phyloP scores from a whole-genome alignment of 2,113 vertebrate species.

The Onychostruthus taczanowskii region DNA sequence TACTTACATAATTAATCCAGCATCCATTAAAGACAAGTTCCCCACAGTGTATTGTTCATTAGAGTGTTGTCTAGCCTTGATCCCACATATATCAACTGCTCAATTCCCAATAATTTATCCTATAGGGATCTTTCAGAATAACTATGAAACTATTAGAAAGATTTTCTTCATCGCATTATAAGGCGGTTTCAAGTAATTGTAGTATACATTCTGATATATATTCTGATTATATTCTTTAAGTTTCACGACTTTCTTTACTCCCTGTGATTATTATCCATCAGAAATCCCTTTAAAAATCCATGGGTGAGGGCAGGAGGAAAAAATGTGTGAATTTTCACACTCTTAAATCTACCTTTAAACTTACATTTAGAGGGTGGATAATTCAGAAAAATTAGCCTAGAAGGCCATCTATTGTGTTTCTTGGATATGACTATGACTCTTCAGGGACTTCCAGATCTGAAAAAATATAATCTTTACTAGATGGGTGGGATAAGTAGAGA shows the following conservation, averaged over 20 bases:
- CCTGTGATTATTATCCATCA: not conserved
- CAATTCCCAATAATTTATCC: not conserved
- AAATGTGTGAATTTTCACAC: not conserved
- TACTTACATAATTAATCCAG: not conserved
- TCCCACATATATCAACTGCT: not conserved
- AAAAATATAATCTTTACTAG: not conserved
- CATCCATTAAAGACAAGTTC: not conserved
- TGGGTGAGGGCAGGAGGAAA: no score
- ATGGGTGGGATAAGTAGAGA: not conserved
- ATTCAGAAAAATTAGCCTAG: conserved; percentile 12
- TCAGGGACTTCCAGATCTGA: not conserved
- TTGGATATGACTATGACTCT: not conserved
- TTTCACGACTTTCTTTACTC: not conserved
- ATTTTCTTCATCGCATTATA: not conserved
- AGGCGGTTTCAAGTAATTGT: not conserved
- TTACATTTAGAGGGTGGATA: not conserved
- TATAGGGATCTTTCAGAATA: not conserved
- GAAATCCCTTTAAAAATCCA: not conserved
- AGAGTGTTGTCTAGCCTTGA: not conserved
- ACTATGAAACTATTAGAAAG: not conserved
- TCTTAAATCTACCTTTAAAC: not conserved
- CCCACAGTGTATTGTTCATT: not conserved
- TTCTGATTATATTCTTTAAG: not conserved
- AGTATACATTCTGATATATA: not conserved
- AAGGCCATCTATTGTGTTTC: conserved; percentile 23